Evolutionary conservation across 2,113 vertebrate species (phyloP), one percentile per base, ranked within the genome.

Genomic region (Elanoides forficatus): DNA sequence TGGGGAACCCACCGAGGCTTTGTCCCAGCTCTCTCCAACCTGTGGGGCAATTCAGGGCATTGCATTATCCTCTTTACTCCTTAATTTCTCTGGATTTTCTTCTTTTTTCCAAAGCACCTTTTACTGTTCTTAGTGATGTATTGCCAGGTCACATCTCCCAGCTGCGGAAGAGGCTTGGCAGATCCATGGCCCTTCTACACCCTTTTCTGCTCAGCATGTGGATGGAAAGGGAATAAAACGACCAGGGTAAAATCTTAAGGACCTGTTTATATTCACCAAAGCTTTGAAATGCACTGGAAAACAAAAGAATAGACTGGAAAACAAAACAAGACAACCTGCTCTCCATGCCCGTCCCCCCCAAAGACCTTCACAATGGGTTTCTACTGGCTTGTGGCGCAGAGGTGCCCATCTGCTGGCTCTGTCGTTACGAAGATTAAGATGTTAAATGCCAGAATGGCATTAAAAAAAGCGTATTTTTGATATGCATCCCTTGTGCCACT

Each of bases 41-140:
- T 10, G 9, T 0, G 2, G 11, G 42, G 15, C 7, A 36, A 43
- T n/a, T 12, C 38, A 48, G 40, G 38, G 60, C 29, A 7, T 11
- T 15, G 25, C 42, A 14, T 74, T 47, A 27, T 60, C 48, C 34
- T 53, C 10, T 85, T 73, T 30, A 15, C 13, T 65, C 34, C 21
- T 50, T 22, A 20, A 55, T 84, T 84, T 18, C 17, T 43, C 36
- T 38, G 36, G 42, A 4, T 4, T 63, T 19, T 34, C 98, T 98
- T 96, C 89, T 53, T 93, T 93, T 98, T 97, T 97, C 97, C 97
- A 97, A 95, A 96, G 93, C 96, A 96, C 97, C 93, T 97, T 95
- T 98, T 96, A 98, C 92, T 97, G 47, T 95, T 97, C 48, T 93
- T 97, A 74, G 67, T 86, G 95, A 72, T 73, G 59, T 29, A 45